phyloP scores from a whole-genome alignment of 2,113 vertebrate genomes.

The Nanorana parkeri region DNA sequence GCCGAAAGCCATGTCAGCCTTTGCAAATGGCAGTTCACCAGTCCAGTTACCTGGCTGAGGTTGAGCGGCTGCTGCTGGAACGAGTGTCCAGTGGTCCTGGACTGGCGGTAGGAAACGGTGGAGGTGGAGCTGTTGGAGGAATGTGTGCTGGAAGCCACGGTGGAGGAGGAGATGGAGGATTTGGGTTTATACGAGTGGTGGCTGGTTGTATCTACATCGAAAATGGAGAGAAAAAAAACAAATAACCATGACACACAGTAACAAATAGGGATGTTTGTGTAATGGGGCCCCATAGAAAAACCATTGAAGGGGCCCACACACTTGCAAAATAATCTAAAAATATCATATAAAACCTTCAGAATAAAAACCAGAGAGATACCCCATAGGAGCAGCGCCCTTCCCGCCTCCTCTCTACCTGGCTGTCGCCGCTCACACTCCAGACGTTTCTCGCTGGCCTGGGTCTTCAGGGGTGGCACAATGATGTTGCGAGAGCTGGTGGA shows the following conservation, averaged over 20 bases:
- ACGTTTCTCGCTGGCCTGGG: slow-evolving; percentile 84
- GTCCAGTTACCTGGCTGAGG: slow-evolving; percentile 90
- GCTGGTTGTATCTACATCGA: slow-evolving; percentile 79
- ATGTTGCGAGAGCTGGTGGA: slow-evolving; percentile 89
- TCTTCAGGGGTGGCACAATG: slow-evolving; percentile 95
- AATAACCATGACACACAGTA: slow-evolving; percentile 14
- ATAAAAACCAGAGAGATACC: too few species aligned
- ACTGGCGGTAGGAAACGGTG: slow-evolving; percentile 88
- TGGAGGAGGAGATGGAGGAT: slow-evolving; percentile 90
- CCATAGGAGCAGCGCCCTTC: background rate
- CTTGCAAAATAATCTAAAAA: too few species aligned
- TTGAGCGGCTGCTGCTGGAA: slow-evolving; percentile 98
- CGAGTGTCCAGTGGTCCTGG: slow-evolving; percentile 87
- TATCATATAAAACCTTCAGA: too few species aligned
- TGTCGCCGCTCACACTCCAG: slow-evolving; percentile 89
- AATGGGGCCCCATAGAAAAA: too few species aligned
- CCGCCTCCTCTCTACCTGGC: slow-evolving; percentile 77
- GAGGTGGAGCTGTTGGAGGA: slow-evolving; percentile 80
- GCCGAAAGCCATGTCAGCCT: too few species aligned
- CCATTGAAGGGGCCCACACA: too few species aligned
- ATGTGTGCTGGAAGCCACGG: slow-evolving; percentile 86
- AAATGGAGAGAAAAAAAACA: slow-evolving; percentile 62
- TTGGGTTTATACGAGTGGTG: slow-evolving; percentile 94
- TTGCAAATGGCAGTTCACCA: too few species aligned
- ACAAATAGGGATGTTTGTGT: too few species aligned